These are phyloP conservation scores for Pseudolaguvia tuberculata DNA, from an alignment of 2,113 vertebrate genomes.

Conservation along the genomic window DNA sequence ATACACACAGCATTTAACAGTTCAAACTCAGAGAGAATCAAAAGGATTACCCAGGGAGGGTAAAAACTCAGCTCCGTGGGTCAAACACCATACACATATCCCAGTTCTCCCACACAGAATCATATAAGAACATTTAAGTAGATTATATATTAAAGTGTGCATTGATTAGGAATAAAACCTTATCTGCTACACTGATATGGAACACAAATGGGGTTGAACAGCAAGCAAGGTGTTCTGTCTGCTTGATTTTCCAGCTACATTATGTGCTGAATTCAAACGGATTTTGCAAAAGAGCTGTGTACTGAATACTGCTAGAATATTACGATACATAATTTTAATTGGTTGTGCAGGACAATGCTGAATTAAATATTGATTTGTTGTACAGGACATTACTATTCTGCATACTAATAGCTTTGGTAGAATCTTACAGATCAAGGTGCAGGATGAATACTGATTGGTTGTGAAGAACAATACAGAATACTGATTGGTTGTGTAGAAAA, in stretches of 20 bases:
- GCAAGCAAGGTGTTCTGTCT: not conserved
- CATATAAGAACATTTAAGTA: too few species aligned
- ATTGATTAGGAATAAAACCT: too few species aligned
- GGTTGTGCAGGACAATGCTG: not conserved
- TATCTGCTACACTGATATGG: too few species aligned
- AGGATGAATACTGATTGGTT: slow-evolving; percentile 13
- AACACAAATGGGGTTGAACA: not conserved
- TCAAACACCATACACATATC: not conserved
- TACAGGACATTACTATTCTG: not conserved
- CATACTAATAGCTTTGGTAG: slow-evolving; percentile 9
- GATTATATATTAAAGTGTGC: too few species aligned
- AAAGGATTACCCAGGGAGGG: not conserved
- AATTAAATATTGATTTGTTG: slow-evolving; percentile 9
- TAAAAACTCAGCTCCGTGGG: slow-evolving; percentile 18
- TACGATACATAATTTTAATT: not conserved
- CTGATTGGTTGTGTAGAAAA: not conserved
- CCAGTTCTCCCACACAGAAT: not conserved
- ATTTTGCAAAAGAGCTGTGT: not conserved
- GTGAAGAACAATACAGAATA: slow-evolving; percentile 3
- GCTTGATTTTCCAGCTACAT: not conserved
- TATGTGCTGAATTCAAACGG: not conserved
- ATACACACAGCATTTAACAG: not conserved
- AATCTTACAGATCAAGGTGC: not conserved
- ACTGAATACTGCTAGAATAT: slow-evolving; percentile 5
- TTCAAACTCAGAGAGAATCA: not conserved